Percentiles rank a stretch among this genome's conserved stretches.
These are phyloP conservation scores for Amphiprion ocellaris DNA, from an alignment of 2,113 vertebrate genomes.

Conservation along the genomic window DNA sequence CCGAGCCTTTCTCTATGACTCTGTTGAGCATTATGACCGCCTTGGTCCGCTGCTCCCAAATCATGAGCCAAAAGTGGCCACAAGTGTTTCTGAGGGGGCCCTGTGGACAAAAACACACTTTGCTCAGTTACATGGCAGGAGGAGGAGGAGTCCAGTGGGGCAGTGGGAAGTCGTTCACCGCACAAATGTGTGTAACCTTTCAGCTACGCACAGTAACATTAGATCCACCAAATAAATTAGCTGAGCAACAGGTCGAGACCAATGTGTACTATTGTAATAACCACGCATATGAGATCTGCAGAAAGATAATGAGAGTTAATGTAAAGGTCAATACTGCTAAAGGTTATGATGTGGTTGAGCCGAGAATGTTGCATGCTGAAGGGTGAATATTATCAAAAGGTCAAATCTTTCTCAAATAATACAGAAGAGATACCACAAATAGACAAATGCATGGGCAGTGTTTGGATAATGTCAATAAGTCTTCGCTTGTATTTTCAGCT, in stretches of 20 bases:
- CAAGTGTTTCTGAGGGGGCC: conserved; percentile 96
- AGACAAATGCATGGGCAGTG: not conserved
- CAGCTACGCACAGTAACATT: not conserved
- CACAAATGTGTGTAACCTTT: not conserved
- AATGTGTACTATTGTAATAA: not conserved
- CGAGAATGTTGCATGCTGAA: conserved; percentile 1
- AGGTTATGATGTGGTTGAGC: conserved; percentile 29
- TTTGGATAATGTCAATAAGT: too few species aligned
- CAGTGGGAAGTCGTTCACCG: conserved; percentile 7
- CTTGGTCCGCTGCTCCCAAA: conserved; percentile 97
- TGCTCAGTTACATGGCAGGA: conserved; percentile 17
- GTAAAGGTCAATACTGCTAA: conserved; percentile 28
- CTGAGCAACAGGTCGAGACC: not conserved
- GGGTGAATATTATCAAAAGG: conserved; percentile 4
- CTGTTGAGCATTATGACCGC: conserved; percentile 98
- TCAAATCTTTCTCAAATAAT: conserved; percentile 7
- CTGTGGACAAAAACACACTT: conserved; percentile 74
- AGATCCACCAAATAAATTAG: not conserved
- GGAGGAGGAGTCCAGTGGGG: not conserved
- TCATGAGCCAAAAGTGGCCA: conserved; percentile 99
- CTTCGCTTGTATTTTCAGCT: too few species aligned
- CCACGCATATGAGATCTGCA: not conserved
- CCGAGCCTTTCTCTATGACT: conserved; percentile 96
- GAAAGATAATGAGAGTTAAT: not conserved
- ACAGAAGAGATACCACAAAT: conserved; percentile 1